Percentiles rank a stretch among this genome's conserved stretches.
These are phyloP conservation scores for Melinaea menophilus DNA, from an alignment of 2,888 invertebrate species.

Conservation along the genomic window DNA sequence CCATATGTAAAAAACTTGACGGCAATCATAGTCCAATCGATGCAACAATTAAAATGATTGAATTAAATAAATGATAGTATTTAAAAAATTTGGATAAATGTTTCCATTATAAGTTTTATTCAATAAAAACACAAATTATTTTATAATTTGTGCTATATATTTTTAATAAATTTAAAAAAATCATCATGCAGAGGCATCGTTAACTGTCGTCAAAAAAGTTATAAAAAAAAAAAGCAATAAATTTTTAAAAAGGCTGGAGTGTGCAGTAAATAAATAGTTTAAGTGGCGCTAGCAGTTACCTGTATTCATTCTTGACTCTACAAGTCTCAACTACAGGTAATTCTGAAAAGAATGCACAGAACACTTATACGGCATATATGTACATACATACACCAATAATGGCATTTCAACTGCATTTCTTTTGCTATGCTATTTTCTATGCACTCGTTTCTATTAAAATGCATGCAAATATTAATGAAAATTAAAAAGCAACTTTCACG, in stretches of 20 bases:
- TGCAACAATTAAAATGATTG: neutral
- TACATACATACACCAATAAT: conserved; percentile 48
- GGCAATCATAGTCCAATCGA: neutral
- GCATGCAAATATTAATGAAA: conserved; percentile 36
- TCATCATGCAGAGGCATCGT: too few relatives aligned
- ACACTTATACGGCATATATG: conserved; percentile 51
- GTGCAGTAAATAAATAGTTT: neutral
- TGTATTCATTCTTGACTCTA: conserved; percentile 26
- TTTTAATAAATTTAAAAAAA: too few relatives aligned
- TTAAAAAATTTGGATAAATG: too few relatives aligned
- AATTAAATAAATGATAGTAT: neutral
- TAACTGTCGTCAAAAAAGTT: too few relatives aligned
- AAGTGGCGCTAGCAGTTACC: conserved; percentile 21
- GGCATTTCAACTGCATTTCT: conserved; percentile 62
- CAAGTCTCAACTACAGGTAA: conserved; percentile 52
- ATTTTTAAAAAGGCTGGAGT: neutral
- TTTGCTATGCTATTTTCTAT: conserved; percentile 69
- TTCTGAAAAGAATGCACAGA: conserved; percentile 77
- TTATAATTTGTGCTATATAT: too few relatives aligned
- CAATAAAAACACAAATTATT: too few relatives aligned
- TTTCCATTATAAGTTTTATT: too few relatives aligned
- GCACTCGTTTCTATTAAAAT: conserved; percentile 62
- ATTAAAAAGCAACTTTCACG: conserved; percentile 45
- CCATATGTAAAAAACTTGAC: conserved; percentile 5
- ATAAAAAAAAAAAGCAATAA: too few relatives aligned